Base-by-base conservation (phyloP, 2,113 vertebrate genomes). In the Lampris megalopsis region DNA sequence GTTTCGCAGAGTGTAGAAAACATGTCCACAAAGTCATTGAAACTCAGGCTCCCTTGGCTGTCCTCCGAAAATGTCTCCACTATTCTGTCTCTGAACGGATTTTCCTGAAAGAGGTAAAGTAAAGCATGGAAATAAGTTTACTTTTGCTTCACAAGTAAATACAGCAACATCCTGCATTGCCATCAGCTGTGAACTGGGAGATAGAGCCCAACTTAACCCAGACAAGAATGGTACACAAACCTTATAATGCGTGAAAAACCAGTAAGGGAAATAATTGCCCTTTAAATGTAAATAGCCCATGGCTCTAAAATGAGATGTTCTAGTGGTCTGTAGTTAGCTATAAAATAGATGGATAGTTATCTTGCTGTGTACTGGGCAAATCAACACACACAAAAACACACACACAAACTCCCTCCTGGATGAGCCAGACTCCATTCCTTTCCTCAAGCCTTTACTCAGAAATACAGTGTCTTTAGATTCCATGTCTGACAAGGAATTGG, bases 11-110 rank as follows among this genome's bases (percentile, higher is more conserved):
- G 95, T 58, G 96, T 97, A 0, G 98, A 99, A 73, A 99, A 99
- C 98, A 99, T 97, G 88, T 99, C 97, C n/a, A 99, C 96, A 50
- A 99, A 99, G 82, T 99, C 97, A 3, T 97, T 98, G 92, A 99
- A 99, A 91, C 94, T 98, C 66, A 96, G 95, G 92, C 95, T 98
- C 6, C 98, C 98, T 3, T 94, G 92, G 0, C 96, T 96, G 36
- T 97, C 97, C 86, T 99, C 97, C 0, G 97, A 97, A 75, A 99
- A 99, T 1, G 97, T 91, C 73, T 95, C 92, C 88, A 98, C 97
- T 2, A 99, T 99, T 57, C 96, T 92, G 62, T 97, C 95, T 81
- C 94, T 95, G 91, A 99, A 99, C 10, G 97, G 98, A 70, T 99
- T 99, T 89, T 99, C 98, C 98, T 99, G 90, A 13, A 64, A 48